Evolutionary conservation across 2,888 invertebrate species (phyloP).

Genomic region (Melieria crassipennis): DNA sequence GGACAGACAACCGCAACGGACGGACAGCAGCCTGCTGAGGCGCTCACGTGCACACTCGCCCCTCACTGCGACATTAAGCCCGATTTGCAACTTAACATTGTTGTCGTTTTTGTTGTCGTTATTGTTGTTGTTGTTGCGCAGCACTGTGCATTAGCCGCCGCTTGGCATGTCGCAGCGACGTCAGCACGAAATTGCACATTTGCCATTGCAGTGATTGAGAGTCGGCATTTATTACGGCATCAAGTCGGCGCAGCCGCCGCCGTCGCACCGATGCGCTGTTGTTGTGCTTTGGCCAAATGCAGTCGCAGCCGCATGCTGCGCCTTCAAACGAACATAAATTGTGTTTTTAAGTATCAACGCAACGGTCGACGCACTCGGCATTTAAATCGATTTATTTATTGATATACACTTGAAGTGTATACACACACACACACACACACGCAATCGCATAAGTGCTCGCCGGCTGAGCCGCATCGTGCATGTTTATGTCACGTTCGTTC

Average conservation of each 20-base stretch:
- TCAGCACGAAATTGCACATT: constrained; percentile 29
- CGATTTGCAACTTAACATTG: constrained; percentile 3
- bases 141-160: neutral
- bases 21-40: neutral
- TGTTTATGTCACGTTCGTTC: too few species aligned
- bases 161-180: constrained; percentile 9
- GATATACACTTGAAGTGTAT: neutral
- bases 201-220: constrained; percentile 30
- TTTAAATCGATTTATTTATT: constrained; percentile 2
- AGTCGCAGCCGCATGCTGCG: neutral
- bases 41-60: neutral
- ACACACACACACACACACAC: too few species aligned
- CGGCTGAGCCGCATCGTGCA: too few species aligned
- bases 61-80: neutral
- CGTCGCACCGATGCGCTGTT: constrained; percentile 6
- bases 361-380: neutral
- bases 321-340: constrained; percentile 25
- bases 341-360: constrained; percentile 12
- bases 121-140: neutral
- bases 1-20: neutral
- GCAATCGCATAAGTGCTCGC: too few species aligned
- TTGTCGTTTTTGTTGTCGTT: neutral
- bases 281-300: constrained; percentile 18
- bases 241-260: constrained; percentile 16
- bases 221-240: constrained; percentile 19